Conservation (phyloP, 2,797 vertebrate species). For the Myiothlypis coronata region DNA sequence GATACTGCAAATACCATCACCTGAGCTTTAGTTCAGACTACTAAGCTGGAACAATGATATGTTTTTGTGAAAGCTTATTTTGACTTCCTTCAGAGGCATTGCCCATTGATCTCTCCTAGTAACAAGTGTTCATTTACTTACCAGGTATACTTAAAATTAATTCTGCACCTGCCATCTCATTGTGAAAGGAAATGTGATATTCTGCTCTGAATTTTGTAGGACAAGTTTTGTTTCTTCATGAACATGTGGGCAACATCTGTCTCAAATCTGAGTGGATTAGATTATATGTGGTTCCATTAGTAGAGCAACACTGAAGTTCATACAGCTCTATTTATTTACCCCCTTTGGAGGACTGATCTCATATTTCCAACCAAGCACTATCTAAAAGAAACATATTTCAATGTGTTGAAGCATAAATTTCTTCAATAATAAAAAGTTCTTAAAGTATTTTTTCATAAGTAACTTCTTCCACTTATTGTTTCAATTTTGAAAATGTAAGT, state of each 20-base stretch:
- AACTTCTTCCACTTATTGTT: background rate
- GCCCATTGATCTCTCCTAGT: background rate
- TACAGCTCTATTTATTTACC: background rate
- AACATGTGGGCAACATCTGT: background rate
- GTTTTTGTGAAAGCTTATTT: background rate
- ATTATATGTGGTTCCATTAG: background rate
- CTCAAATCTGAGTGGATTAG: background rate
- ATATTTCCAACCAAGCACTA: background rate
- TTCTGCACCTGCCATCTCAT: background rate
- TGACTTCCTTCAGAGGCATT: background rate
- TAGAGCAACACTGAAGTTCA: background rate
- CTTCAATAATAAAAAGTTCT: background rate
- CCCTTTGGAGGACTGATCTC: background rate
- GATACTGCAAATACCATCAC: background rate
- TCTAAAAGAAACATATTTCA: background rate
- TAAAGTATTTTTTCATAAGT: background rate
- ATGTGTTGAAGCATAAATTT: background rate
- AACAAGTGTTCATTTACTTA: background rate
- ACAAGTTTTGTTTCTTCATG: background rate
- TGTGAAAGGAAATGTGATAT: background rate
- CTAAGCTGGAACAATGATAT: background rate
- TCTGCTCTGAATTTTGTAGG: background rate
- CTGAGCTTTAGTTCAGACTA: background rate
- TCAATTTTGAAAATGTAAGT: background rate
- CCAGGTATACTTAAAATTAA: background rate